phyloP scores from a whole-genome alignment of 2,113 vertebrate genomes.

The Genyomyrus donnyi region DNA sequence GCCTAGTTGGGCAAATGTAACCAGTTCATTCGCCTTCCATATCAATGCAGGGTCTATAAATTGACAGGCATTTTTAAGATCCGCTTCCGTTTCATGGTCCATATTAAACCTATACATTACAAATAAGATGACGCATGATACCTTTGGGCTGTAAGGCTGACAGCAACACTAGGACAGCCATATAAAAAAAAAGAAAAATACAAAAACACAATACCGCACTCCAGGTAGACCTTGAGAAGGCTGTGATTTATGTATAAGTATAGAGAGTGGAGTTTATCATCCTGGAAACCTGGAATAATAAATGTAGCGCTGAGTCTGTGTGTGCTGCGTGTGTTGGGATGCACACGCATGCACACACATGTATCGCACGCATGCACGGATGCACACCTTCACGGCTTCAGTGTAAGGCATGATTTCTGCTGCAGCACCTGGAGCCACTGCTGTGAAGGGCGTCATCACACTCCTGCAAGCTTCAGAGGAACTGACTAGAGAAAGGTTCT shows the following conservation, averaged over 20 bases:
- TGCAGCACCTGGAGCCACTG: not conserved
- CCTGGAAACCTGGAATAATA: not conserved
- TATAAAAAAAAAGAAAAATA: not conserved
- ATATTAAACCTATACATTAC: not conserved
- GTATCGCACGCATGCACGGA: too few relatives aligned
- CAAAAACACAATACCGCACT: not conserved
- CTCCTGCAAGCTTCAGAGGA: not conserved
- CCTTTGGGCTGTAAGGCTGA: not conserved
- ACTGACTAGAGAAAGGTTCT: not conserved
- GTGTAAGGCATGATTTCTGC: not conserved
- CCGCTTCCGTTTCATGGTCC: not conserved
- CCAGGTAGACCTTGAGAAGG: not conserved
- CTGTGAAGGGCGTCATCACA: too few relatives aligned
- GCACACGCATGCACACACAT: not conserved
- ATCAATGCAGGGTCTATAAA: not conserved
- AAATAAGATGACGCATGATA: not conserved
- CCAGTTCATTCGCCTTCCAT: not conserved
- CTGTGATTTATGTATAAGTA: not conserved
- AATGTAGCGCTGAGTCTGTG: not conserved
- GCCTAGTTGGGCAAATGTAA: not conserved
- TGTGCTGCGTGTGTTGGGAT: not conserved
- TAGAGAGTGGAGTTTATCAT: not conserved
- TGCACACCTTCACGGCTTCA: not conserved
- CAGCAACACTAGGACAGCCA: not conserved
- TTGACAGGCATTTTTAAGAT: not conserved